Conservation (phyloP, 2,113 vertebrate species). For the Sarotherodon lohbergeri region DNA sequence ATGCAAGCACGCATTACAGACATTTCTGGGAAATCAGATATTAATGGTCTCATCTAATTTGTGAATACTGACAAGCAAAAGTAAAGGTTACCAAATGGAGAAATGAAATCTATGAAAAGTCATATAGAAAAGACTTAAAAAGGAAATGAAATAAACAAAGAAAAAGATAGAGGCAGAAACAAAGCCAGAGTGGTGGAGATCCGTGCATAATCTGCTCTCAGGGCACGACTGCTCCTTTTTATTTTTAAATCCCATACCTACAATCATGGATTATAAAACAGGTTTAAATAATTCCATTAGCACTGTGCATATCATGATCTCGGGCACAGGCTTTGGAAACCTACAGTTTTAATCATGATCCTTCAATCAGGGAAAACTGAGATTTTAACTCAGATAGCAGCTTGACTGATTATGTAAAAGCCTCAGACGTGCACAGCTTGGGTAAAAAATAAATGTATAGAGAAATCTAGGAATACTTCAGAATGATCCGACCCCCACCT, state of each 20-base stretch:
- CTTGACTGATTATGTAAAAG: constrained; percentile 11
- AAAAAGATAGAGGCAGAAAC: background rate
- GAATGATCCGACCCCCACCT: background rate
- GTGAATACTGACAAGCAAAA: background rate
- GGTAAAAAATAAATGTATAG: background rate
- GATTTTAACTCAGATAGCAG: background rate
- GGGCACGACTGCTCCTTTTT: constrained; percentile 38
- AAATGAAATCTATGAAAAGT: background rate
- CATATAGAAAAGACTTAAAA: background rate
- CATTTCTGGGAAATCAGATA: background rate
- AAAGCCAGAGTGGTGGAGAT: background rate
- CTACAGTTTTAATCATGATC: constrained; percentile 10
- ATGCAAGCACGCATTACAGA: background rate
- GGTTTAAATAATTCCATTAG: constrained; percentile 51
- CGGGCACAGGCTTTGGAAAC: background rate
- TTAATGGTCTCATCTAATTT: background rate
- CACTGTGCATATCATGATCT: background rate
- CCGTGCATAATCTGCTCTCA: constrained; percentile 38
- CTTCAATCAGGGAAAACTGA: background rate
- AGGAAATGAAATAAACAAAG: background rate
- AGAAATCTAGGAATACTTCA: background rate
- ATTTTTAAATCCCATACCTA: constrained; percentile 44
- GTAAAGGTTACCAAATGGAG: background rate
- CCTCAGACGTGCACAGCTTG: background rate
- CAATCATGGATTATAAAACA: constrained; percentile 34